A percentile compares a stretch with the other conserved stretches of the same genome.
Conservation (phyloP, 2,113 vertebrate genomes). For the Cottus gobio region DNA sequence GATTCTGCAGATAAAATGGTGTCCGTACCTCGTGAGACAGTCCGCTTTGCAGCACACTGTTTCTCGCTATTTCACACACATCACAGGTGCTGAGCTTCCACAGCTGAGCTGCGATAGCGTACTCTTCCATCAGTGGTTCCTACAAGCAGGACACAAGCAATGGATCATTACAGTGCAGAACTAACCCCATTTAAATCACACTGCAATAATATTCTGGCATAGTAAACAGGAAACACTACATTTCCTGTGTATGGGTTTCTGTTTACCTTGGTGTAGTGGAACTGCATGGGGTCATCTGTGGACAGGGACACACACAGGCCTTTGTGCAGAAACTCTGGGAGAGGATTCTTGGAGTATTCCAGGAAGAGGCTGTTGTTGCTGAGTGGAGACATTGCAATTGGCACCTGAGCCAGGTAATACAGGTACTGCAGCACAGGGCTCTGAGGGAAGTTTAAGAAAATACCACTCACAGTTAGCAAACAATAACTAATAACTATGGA, state of each 20-base stretch:
- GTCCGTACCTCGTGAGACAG: conserved; percentile 87
- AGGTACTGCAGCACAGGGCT: conserved; percentile 95
- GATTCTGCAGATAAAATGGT: background rate
- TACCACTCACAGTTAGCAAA: background rate
- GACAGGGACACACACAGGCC: conserved; percentile 92
- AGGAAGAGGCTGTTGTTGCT: conserved; percentile 97
- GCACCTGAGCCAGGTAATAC: conserved; percentile 94
- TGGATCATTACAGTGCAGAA: background rate
- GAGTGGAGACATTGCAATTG: conserved; percentile 96
- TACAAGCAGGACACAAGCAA: conserved; percentile 62
- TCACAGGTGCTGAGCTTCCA: conserved; percentile 97
- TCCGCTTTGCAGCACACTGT: conserved; percentile 94
- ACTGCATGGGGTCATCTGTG: conserved; percentile 96
- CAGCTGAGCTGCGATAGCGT: conserved; percentile 95
- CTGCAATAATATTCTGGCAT: background rate
- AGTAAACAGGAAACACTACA: conserved; percentile 1
- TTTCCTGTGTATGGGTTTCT: background rate
- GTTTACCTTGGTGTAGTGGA: conserved; percentile 95
- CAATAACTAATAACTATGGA: background rate
- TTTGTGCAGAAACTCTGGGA: conserved; percentile 93
- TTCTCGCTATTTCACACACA: conserved; percentile 94
- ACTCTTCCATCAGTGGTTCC: conserved; percentile 97
- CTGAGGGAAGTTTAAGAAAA: conserved; percentile 70
- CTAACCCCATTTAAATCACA: background rate
- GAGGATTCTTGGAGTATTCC: conserved; percentile 94